A percentile compares a stretch with the other conserved stretches of the same genome.
Conservation (phyloP, 2,888 invertebrate species). For the Drosophila conformis region DNA sequence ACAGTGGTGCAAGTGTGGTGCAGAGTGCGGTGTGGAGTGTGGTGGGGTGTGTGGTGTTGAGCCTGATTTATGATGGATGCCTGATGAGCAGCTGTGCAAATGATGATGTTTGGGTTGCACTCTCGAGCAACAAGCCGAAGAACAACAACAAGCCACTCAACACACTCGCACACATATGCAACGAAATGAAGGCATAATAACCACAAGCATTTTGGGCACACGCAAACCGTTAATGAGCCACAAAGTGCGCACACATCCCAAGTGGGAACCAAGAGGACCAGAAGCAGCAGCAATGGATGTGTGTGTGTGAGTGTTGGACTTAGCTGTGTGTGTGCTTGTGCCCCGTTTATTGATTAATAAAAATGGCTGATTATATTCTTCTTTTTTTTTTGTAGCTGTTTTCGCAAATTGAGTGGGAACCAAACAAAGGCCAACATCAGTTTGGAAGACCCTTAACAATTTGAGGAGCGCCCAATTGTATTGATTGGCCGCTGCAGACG, state of each 20-base stretch:
- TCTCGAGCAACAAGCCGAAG: slow-evolving; percentile 47
- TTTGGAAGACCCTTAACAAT: slow-evolving; percentile 34
- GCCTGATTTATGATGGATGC: slow-evolving; percentile 37
- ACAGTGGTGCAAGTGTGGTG: slow-evolving; percentile 12
- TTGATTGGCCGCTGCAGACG: slow-evolving; percentile 52
- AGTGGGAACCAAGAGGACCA: slow-evolving; percentile 16
- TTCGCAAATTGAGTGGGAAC: slow-evolving; percentile 36
- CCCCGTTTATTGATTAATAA: slow-evolving; percentile 73
- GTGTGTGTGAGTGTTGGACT: slow-evolving; percentile 23
- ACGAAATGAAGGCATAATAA: slow-evolving; percentile 55
- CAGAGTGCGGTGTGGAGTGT: slow-evolving; percentile 18
- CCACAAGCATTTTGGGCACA: slow-evolving; percentile 64
- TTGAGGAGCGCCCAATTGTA: slow-evolving; percentile 53
- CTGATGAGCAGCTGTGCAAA: slow-evolving; percentile 44
- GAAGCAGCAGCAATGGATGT: slow-evolving; percentile 6
- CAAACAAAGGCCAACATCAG: slow-evolving; percentile 10
- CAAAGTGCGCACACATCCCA: slow-evolving; percentile 61
- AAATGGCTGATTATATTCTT: slow-evolving; percentile 25
- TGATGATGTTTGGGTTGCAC: slow-evolving; percentile 65
- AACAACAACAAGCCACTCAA: slow-evolving; percentile 54
- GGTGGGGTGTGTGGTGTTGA: slow-evolving; percentile 26
- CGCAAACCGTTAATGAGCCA: slow-evolving; percentile 80
- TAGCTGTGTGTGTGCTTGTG: slow-evolving; percentile 48
- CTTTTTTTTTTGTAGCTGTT: slow-evolving; percentile 2
- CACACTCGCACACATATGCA: slow-evolving; percentile 11